Base-by-base conservation (phyloP, 2,113 vertebrate species). In the Hiodon alosoides region DNA sequence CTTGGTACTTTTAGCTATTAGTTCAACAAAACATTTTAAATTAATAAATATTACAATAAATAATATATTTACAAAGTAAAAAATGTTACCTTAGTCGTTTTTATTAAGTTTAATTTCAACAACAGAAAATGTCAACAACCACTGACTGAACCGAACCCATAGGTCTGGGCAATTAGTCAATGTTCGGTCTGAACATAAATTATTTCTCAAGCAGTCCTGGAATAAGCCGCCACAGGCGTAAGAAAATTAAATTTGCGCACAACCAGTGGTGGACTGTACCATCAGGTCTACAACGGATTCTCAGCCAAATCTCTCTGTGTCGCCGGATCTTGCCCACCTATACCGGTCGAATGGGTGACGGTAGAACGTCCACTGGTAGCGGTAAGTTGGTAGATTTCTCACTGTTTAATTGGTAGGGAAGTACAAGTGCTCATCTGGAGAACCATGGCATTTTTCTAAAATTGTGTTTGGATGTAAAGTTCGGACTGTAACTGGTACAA, bases 141-240 rank as follows among this genome's bases (percentile, higher is more conserved):
- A 31, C 31, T 31, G 31, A 31, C 31, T 31, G 31, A 48, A 11
- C 9, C 31, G 64, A 48, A 47, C 47, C 31, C 31, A 31, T 46
- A 48, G 64, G 64, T 66, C 46, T 7, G 46, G 64, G 48, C 64
- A 66, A 66, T 66, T 48, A 48, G 64, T 48, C 7, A 9, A 47
- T 46, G 62, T 48, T 66, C 13, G 46, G 62, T 46, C 62, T 65
- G 62, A 65, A n/a, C 64, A 66, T 66, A 48, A 66, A 47, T 47
- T 11, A 11, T n/a, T 10, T 16, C 64, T 48, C 46, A 8, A 66
- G 64, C 46, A 10, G 31, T 48, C 31, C 46, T 66, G 64, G 64
- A 66, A 66, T 66, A 47, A 66, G 64, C 64, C 46, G 9, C 64
- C 16, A 0, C 31, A 31, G 31, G 31, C 31, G 31, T 31, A 31